Evolutionary conservation across 2,113 vertebrate genomes (phyloP), one percentile per base, ranked within the genome.

Genomic region (Marmota flaviventris): DNA sequence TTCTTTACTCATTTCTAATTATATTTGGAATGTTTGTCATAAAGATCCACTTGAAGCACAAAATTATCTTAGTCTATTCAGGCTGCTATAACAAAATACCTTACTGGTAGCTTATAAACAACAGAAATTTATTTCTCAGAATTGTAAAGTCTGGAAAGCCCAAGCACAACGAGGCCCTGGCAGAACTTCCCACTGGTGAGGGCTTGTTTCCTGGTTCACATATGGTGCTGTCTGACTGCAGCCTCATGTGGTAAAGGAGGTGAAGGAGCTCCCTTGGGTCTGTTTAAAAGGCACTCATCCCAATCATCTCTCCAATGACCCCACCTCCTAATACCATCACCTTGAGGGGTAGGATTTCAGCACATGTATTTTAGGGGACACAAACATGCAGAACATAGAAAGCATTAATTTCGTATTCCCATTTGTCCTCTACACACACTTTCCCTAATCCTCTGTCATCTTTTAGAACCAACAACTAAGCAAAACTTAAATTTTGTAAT

Each of bases 401-500:
- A 90, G 8, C 16, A 63, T 70, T 82, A 72, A 76, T 37, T 91
- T 45, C 86, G 85, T 4, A 13, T 73, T 34, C 29, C 37, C 10
- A 45, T 69, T 18, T 77, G 34, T 5, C 29, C 5, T 0, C 48
- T 87, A 29, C 12, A 79, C 2, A 37, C 2, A 42, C 12, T 90
- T 89, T 82, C 53, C 42, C 34, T 39, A 72, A 51, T 81, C 13
- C 7, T 86, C 65, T 81, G 37, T 65, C 63, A 58, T 42, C 56
- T 95, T 81, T 6, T 48, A 94, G 37, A 95, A 77, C 58, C 89
- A 89, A 63, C 92, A 76, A 48, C 2, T 85, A 95, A 96, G 76
- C 3, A 94, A 72, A n/a, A 96, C 34, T 96, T 96, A 94, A 87
- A 93, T 96, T 97, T 95, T 95, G 16, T 85, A 98, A 93, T 42